Conservation (phyloP, 2,888 invertebrate species). For the Lomographa bimaculata region DNA sequence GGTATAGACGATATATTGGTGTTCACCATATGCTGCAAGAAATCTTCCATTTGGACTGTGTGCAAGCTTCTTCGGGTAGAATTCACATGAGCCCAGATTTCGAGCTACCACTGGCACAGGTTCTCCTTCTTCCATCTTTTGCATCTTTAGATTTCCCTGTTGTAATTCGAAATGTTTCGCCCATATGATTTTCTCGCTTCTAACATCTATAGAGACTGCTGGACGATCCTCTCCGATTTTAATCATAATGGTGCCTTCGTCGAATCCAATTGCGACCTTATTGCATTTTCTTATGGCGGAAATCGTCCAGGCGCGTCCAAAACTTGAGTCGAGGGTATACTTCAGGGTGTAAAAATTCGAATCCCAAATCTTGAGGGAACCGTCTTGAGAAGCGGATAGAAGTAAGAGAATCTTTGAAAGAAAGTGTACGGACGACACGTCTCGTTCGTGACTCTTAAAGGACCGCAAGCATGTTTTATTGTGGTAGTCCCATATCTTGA, state of each 20-base stretch:
- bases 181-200: slow-evolving; percentile 85
- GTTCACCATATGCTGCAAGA: slow-evolving; percentile 97
- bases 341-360: not conserved
- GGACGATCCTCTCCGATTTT: slow-evolving; percentile 89
- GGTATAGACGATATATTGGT: slow-evolving; percentile 99
- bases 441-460: slow-evolving; percentile 85
- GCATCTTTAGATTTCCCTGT: slow-evolving; percentile 4
- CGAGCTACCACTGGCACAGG: not conserved
- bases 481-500: slow-evolving; percentile 99
- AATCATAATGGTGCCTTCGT: slow-evolving; percentile 4
- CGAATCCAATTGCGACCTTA: slow-evolving; percentile 4
- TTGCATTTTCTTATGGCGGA: not conserved
- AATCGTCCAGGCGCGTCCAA: slow-evolving; percentile 7
- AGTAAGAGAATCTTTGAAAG: slow-evolving; percentile 2
- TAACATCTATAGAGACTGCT: slow-evolving; percentile 98
- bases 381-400: slow-evolving; percentile 6
- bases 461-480: slow-evolving; percentile 99
- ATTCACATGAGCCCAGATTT: slow-evolving; percentile 2
- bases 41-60: slow-evolving; percentile 98
- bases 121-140: slow-evolving; percentile 6
- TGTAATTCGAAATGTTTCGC: slow-evolving; percentile 2
- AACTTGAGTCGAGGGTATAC: not conserved
- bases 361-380: slow-evolving; percentile 2
- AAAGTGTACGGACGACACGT: slow-evolving; percentile 5
- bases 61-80: slow-evolving; percentile 2